Evolutionary conservation across 2,888 invertebrate species (phyloP).

Genomic region (Clanis bilineata): DNA sequence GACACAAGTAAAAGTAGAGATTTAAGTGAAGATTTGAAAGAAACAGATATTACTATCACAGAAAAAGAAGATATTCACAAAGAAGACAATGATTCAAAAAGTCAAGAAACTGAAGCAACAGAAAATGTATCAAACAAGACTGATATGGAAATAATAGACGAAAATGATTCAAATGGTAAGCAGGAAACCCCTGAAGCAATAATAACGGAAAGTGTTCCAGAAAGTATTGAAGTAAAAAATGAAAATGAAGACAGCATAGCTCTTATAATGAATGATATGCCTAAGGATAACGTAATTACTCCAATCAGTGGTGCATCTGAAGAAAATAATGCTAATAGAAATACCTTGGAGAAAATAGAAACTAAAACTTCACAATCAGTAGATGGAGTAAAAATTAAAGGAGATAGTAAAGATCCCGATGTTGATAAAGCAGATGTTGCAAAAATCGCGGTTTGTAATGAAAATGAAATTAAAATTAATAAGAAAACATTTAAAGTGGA

Average conservation of each 20-base stretch:
- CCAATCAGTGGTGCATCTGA: background rate
- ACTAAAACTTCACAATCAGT: too few relatives aligned
- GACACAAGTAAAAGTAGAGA: constrained; percentile 40
- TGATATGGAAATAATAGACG: background rate
- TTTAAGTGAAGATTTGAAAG: constrained; percentile 20
- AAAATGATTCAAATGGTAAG: background rate
- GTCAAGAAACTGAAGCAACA: background rate
- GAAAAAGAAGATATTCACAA: constrained; percentile 14
- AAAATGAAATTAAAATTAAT: constrained; percentile 15
- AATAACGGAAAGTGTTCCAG: background rate
- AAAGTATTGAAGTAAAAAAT: background rate
- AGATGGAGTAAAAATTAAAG: background rate
- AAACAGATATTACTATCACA: constrained; percentile 4
- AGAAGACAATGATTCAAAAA: constrained; percentile 12
- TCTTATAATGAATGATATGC: background rate
- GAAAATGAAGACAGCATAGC: background rate
- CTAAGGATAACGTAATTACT: background rate
- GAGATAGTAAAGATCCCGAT: background rate
- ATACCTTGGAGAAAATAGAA: background rate
- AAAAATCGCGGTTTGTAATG: constrained; percentile 15
- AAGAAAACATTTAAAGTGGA: background rate
- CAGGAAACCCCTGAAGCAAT: background rate
- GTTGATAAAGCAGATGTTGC: background rate
- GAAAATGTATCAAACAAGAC: background rate
- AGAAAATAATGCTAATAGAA: background rate